A percentile compares a stretch with the other conserved stretches of the same genome.
Evolutionary conservation across 2,888 invertebrate genomes (phyloP).

Genomic region (Drosophila mimica): DNA sequence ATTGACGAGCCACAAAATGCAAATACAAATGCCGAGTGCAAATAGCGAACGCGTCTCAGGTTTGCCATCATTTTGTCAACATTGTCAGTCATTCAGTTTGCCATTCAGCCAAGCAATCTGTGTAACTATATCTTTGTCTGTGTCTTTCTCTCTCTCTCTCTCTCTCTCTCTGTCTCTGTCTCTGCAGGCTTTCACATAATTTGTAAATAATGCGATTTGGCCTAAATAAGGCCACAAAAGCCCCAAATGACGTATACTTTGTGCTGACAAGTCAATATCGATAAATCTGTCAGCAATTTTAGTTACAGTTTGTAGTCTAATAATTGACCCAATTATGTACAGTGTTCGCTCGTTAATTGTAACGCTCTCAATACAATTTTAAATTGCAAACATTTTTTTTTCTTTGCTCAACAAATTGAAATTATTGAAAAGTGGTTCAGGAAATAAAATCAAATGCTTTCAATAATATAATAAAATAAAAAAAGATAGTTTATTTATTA

Average conservation of each 20-base stretch:
- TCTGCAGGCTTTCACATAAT: not conserved
- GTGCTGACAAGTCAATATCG: not conserved
- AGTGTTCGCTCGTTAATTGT: not conserved
- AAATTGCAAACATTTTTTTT: not conserved
- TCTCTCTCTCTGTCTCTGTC: not conserved
- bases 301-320: not conserved
- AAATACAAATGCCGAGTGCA: constrained; percentile 32
- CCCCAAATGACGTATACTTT: constrained; percentile 16
- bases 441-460: not conserved
- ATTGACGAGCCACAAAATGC: constrained; percentile 42
- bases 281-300: constrained; percentile 3
- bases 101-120: not conserved
- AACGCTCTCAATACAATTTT: not conserved
- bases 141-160: not conserved
- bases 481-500: not conserved
- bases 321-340: constrained; percentile 2
- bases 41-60: constrained; percentile 3
- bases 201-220: constrained; percentile 7
- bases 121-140: not conserved
- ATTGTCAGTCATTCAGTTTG: not conserved
- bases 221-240: constrained; percentile 1
- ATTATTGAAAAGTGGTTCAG: too few relatives aligned
- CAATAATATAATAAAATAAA: not conserved
- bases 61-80: constrained; percentile 26
- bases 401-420: too few relatives aligned